phyloP scores from a whole-genome alignment of 2,888 invertebrate species.

The Hirtodrosophila cameraria region DNA sequence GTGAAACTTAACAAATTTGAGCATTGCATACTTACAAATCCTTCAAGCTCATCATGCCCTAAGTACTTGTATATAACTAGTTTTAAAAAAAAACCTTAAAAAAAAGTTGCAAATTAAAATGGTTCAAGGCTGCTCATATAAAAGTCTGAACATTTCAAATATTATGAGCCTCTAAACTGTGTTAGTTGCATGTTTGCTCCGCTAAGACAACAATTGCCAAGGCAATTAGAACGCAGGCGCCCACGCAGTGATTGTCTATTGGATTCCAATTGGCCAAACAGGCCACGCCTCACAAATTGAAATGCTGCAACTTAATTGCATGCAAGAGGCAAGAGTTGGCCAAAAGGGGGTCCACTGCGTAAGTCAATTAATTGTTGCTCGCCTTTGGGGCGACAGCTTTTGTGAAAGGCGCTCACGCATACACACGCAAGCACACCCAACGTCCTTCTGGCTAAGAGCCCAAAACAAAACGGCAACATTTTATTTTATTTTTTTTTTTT shows the following conservation, averaged over 20 bases:
- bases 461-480: conserved; percentile 38
- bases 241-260: conserved; percentile 54
- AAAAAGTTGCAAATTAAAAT: conserved; percentile 34
- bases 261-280: conserved; percentile 21
- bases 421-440: conserved; percentile 35
- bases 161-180: conserved; percentile 18
- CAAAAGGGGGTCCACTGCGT: conserved; percentile 48
- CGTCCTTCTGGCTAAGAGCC: conserved; percentile 65
- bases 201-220: conserved; percentile 37
- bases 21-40: neutral
- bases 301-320: conserved; percentile 48
- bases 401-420: conserved; percentile 71
- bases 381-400: conserved; percentile 73
- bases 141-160: conserved; percentile 21
- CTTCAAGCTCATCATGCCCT: neutral
- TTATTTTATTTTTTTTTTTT: too few species aligned
- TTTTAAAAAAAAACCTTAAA: conserved; percentile 3
- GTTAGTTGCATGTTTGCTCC: conserved; percentile 18
- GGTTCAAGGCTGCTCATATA: conserved; percentile 52
- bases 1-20: neutral
- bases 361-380: conserved; percentile 74
- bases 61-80: conserved; percentile 5
- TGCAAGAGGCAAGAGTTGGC: conserved; percentile 40
- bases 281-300: conserved; percentile 44
- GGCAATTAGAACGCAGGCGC: conserved; percentile 68